Evolutionary conservation across 2,113 vertebrate species (phyloP), one percentile per base, ranked within the genome.

Genomic region (Butorides virescens): DNA sequence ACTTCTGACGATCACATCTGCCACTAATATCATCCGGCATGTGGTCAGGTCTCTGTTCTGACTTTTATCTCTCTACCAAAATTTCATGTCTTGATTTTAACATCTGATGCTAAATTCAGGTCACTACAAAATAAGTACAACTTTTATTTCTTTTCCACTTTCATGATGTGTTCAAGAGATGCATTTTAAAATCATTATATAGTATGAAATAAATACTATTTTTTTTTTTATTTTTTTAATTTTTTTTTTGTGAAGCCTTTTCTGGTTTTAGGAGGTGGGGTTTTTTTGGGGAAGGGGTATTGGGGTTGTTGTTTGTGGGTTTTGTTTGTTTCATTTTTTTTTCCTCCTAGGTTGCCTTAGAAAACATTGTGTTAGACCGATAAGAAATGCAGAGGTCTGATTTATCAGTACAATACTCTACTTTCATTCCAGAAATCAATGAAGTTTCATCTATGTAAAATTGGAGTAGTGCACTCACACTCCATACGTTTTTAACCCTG

Each of bases 1-100:
- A 97, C 97, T 97, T 98, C 98, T 97, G 97, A 96, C 94, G 98
- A 98, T 98, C 98, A 98, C 99, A 99, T 99, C 99, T 99, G 99
- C 98, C 98, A 97, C 98, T 97, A 99, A 99, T 98, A 98, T 98
- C 96, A 96, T 97, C 97, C 92, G 94, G 98, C 98, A 98, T 98
- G 98, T 98, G 98, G 98, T 98, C 98, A 99, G 97, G 97, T 96
- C 95, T 98, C 95, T 96, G 94, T 92, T 97, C 80, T 2, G 61
- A 94, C 98, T 98, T 98, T 98, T 97, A 98, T 98, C 97, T 98
- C 91, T 88, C 95, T 65, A 97, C 96, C 92, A 89, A 96, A 97
- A 97, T 96, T 92, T 97, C 96, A 94, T 90, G 97, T 97, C 97
- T 95, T 95, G 94, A 96, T 98, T 97, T 97, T 97, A 97, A 97